Conservation (phyloP, 2,113 vertebrate species). For the Cebus imitator region DNA sequence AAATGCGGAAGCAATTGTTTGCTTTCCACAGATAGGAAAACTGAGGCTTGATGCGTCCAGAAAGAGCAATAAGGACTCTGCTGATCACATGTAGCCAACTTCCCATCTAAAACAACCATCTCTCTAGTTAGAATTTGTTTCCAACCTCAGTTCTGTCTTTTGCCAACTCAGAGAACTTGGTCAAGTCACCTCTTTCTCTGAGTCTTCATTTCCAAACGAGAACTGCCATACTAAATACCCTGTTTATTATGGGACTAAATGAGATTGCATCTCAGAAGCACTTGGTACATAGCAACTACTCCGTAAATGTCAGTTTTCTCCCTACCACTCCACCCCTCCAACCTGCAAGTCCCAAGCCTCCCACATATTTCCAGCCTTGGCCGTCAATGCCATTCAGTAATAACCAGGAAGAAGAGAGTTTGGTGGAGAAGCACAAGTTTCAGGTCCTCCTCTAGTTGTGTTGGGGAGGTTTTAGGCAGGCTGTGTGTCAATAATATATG, state of each 20-base stretch:
- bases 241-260: background rate
- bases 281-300: background rate
- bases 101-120: background rate
- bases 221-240: background rate
- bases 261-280: background rate
- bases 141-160: background rate
- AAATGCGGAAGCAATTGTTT: background rate
- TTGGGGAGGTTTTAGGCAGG: background rate
- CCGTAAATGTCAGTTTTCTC: background rate
- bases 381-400: conserved; percentile 71
- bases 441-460: conserved; percentile 2
- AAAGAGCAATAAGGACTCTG: background rate
- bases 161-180: background rate
- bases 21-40: background rate
- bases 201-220: background rate
- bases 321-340: background rate
- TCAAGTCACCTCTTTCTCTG: background rate
- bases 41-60: background rate
- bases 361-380: conserved; percentile 6
- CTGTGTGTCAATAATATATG: background rate
- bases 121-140: background rate
- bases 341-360: conserved; percentile 21
- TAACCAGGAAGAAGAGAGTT: conserved; percentile 46
- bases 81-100: background rate
- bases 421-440: conserved; percentile 59